Evolutionary conservation across 2,797 vertebrate species (phyloP).

Genomic region (Saxicola maurus): DNA sequence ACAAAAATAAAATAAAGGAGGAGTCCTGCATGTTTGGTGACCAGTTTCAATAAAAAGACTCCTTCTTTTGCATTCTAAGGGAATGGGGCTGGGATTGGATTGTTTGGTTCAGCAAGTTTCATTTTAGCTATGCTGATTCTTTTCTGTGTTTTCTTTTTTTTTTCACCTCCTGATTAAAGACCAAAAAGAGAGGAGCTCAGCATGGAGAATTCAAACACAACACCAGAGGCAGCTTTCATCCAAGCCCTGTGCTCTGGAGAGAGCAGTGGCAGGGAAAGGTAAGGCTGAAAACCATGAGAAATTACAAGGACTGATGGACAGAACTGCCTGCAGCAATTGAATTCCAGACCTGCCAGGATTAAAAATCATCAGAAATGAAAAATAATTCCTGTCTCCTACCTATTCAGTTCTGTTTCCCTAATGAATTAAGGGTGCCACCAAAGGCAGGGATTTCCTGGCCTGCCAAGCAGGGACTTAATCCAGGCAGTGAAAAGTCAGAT

Average conservation of each 20-base stretch:
- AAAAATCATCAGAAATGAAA: background rate
- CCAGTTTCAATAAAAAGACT: background rate
- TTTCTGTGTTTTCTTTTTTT: background rate
- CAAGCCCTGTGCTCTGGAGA: background rate
- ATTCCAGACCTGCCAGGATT: background rate
- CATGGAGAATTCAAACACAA: background rate
- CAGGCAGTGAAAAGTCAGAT: background rate
- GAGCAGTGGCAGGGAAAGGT: slow-evolving; percentile 19
- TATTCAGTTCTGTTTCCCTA: background rate
- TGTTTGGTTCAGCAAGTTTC: background rate
- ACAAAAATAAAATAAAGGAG: background rate
- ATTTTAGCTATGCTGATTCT: background rate
- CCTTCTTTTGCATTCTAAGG: background rate
- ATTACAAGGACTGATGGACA: background rate
- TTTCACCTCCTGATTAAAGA: background rate
- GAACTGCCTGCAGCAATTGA: background rate
- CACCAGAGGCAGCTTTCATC: background rate
- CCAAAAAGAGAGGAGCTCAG: background rate
- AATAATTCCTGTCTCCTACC: background rate
- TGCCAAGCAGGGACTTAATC: background rate
- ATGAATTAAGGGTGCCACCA: background rate
- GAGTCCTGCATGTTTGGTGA: background rate
- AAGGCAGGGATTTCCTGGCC: background rate
- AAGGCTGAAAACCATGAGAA: background rate
- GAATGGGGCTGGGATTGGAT: background rate